phyloP scores from a whole-genome alignment of 2,888 invertebrate genomes.

The Morpho helenor region DNA sequence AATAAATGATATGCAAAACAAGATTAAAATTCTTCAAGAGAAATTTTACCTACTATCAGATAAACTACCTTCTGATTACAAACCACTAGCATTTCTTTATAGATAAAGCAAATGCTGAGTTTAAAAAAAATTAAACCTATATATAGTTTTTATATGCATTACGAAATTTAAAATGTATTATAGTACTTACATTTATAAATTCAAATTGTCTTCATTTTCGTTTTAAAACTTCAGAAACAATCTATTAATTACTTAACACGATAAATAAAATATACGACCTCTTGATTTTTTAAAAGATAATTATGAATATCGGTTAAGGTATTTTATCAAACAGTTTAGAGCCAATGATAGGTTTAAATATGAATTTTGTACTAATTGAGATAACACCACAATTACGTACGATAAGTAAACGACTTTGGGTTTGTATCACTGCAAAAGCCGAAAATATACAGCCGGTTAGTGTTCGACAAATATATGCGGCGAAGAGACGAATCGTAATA shows the following conservation, averaged over 20 bases:
- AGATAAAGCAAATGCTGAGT: conserved; percentile 18
- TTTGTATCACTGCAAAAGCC: conserved; percentile 43
- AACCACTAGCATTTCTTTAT: conserved; percentile 15
- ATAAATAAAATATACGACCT: conserved; percentile 15
- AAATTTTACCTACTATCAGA: conserved; percentile 24
- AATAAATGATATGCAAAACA: conserved; percentile 15
- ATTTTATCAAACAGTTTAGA: conserved; percentile 63
- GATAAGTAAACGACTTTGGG: conserved; percentile 60
- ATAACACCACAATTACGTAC: conserved; percentile 66
- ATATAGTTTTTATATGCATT: too few species aligned
- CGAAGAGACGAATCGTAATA: conserved; percentile 68
- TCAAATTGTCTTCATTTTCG: conserved; percentile 17
- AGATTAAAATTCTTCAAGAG: conserved; percentile 9
- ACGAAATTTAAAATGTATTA: too few species aligned
- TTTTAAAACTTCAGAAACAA: conserved; percentile 2
- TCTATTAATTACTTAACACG: conserved; percentile 9
- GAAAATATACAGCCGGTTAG: conserved; percentile 41
- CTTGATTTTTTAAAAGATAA: conserved; percentile 31
- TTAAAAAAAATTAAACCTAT: neutral
- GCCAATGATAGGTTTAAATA: conserved; percentile 72
- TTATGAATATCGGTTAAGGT: conserved; percentile 34
- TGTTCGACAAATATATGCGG: conserved; percentile 57
- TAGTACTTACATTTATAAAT: conserved; percentile 15
- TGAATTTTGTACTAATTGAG: conserved; percentile 61
- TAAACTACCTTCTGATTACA: conserved; percentile 24